These are phyloP conservation scores for Spongilla lacustris DNA, from an alignment of 37 sponge, comb jelly and placozoan genomes.

Conservation along the genomic window DNA sequence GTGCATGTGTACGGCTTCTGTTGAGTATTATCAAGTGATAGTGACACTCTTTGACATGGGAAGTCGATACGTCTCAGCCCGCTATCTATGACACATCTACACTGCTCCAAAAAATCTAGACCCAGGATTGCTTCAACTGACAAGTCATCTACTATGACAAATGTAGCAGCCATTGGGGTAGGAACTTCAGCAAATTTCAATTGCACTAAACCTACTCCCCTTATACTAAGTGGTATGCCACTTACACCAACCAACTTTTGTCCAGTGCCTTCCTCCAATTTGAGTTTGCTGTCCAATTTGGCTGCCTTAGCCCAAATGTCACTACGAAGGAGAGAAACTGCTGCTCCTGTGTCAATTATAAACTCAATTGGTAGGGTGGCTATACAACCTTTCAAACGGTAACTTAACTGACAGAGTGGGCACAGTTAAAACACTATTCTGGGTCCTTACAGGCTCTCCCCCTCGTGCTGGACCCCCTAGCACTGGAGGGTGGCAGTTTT, in stretches of 20 bases:
- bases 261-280: not conserved
- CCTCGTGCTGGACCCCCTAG: not conserved
- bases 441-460: conserved; percentile 3
- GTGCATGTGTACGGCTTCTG: not conserved
- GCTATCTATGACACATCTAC: conserved; percentile 12
- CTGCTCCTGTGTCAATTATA: conserved; percentile 42
- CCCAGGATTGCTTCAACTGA: conserved; percentile 4
- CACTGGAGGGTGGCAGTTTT: conserved; percentile 3
- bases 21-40: not conserved
- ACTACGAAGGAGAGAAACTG: conserved; percentile 22
- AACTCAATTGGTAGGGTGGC: conserved; percentile 9
- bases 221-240: conserved; percentile 19
- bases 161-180: too few species aligned
- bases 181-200: too few species aligned
- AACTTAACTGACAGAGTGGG: not conserved
- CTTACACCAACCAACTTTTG: conserved; percentile 29
- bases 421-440: too few species aligned
- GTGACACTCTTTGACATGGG: conserved; percentile 13
- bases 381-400: conserved; percentile 7
- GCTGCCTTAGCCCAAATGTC: conserved; percentile 22
- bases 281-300: not conserved
- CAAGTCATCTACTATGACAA: too few species aligned
- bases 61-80: not conserved
- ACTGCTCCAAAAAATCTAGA: conserved; percentile 16
- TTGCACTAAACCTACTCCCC: not conserved